Evolutionary conservation across 2,888 invertebrate species (phyloP), one percentile per base, ranked within the genome.

Genomic region (Sinotaia quadrata): DNA sequence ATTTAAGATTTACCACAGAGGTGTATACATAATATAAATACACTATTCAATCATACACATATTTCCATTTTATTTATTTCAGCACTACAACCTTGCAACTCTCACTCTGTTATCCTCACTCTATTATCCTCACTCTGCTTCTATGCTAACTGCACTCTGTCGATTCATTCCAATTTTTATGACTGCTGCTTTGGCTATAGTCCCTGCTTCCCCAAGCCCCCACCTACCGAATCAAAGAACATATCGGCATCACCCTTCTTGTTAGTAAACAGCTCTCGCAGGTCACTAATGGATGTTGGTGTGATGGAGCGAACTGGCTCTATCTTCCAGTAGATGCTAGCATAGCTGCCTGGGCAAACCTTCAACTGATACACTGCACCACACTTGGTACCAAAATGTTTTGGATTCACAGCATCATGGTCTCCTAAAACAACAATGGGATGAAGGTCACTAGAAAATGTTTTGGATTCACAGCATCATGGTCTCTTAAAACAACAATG

Each of bases 381-480:
- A 61, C 78, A 79, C 65, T 86, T 85, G 29, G 82, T 86, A 1
- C 86, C 85, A 10, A 31, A 47, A 10, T 68, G 60, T 0, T 52
- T n/a, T 1, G 62, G 58, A 54, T 71, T 74, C 0, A 77, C 78
- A 4, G 75, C 76, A 1, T 66, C 56, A 15, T 62, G 69, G 10
- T 74, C 73, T 15, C 71, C 80, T 74, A 58, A 41, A 61, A 44
- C 27, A n/a, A n/a, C n/a, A n/a, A n/a, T n/a, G n/a, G n/a, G n/a
- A n/a, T n/a, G n/a, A n/a, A n/a, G n/a, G n/a, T n/a, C n/a, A n/a
- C n/a, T n/a, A n/a, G n/a, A 10, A 31, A 47, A 10, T 68, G 60
- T 0, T 52, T n/a, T 1, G 62, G 58, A 54, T 71, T 74, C 0
- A 77, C 78, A 4, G 75, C 76, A 1, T 66, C 56, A 15, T 62